Evolutionary conservation across 2,797 vertebrate species (phyloP).

Genomic region (Anomalospiza imberbis): DNA sequence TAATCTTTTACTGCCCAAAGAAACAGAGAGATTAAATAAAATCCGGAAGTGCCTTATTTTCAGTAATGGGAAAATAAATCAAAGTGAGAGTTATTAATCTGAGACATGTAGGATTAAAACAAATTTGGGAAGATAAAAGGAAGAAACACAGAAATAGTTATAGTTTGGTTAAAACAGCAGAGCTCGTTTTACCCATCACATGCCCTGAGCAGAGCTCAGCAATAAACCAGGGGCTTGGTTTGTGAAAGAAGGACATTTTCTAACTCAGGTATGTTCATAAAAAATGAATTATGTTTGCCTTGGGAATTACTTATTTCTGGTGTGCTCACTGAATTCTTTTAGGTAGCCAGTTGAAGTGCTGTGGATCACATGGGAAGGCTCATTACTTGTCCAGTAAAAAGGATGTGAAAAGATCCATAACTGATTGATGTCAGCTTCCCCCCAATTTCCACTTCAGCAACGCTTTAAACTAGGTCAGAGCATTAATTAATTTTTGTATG

Average conservation of each 20-base stretch:
- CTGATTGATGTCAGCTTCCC: neutral
- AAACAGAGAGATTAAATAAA: neutral
- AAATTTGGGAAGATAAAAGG: neutral
- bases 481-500: conserved; percentile 44
- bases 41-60: neutral
- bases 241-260: neutral
- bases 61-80: neutral
- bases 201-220: neutral
- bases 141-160: neutral
- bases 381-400: neutral
- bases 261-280: neutral
- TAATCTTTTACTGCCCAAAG: neutral
- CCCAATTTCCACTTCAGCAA: conserved; percentile 13
- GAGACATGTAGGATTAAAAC: neutral
- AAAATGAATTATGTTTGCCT: neutral
- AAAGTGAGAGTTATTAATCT: neutral
- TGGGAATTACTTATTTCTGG: neutral
- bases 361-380: neutral
- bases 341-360: neutral
- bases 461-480: conserved; percentile 7
- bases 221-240: neutral
- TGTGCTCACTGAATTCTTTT: neutral
- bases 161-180: neutral
- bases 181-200: fast-evolving
- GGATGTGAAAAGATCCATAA: neutral